Conservation (phyloP, 2,797 vertebrate genomes). For the Gobio occitaniae region DNA sequence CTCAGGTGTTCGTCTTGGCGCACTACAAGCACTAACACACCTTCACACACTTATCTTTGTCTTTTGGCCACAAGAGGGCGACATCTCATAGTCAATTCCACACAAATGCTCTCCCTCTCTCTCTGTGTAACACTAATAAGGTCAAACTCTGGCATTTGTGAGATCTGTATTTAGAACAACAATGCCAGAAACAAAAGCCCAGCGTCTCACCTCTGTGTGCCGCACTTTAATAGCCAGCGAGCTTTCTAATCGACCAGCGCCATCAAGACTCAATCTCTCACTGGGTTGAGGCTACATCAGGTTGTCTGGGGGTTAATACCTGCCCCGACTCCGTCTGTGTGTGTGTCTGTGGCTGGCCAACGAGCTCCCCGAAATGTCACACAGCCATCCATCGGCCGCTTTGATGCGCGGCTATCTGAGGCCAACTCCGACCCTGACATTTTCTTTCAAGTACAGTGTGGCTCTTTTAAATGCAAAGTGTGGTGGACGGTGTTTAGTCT, state of each 20-base stretch:
- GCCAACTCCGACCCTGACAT: conserved; percentile 71
- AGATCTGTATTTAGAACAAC: not conserved
- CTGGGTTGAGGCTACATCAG: not conserved
- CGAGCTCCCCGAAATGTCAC: conserved; percentile 62
- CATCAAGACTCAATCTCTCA: not conserved
- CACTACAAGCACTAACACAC: not conserved
- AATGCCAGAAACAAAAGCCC: conserved; percentile 11
- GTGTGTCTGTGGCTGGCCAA: conserved; percentile 18
- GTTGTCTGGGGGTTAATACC: conserved; percentile 48
- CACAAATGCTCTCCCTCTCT: not conserved
- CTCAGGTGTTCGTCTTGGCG: not conserved
- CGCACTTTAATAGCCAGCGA: conserved; percentile 6
- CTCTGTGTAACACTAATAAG: not conserved
- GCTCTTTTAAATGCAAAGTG: conserved; percentile 71
- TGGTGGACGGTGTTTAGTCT: conserved; percentile 4
- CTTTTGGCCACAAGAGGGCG: conserved; percentile 6
- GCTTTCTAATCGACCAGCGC: not conserved
- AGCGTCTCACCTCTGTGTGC: not conserved
- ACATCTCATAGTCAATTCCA: not conserved
- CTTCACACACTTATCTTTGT: not conserved
- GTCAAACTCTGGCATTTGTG: conserved; percentile 28
- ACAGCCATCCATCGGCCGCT: conserved; percentile 32
- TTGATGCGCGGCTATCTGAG: conserved; percentile 64
- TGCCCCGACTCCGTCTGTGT: conserved; percentile 37
- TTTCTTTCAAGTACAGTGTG: conserved; percentile 70